Evolutionary conservation across 2,888 invertebrate genomes (phyloP), one percentile per base, ranked within the genome.

Genomic region (Sicus ferrugineus): DNA sequence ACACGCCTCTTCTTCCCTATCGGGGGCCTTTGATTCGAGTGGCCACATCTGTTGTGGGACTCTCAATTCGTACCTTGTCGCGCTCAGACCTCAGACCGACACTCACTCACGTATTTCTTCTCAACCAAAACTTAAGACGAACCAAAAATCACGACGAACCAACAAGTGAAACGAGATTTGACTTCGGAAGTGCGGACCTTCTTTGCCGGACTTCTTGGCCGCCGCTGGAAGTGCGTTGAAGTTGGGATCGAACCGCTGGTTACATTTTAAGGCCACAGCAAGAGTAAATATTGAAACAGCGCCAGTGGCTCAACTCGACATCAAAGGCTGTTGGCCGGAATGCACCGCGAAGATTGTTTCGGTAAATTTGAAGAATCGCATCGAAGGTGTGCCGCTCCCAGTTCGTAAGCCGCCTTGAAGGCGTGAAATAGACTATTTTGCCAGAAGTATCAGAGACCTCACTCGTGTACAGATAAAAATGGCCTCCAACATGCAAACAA

Each of bases 101-200:
- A 23, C 28, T 28, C 11, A 16, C 21, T 23, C 38, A 11, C 7
- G 4, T 52, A 54, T 64, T 42, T 80, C 73, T 79, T 79, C n/a
- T 75, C 73, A 73, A 70, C 63, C 70, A 75, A 65, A 67, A 78
- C 79, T 81, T 80, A 79, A 78, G 79, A 80, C 78, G 75, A 72
- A 76, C 67, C 72, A 58, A 26, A 67, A n/a, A n/a, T n/a, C 42
- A 42, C 16, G 59, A 21, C 52, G 28, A 54, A 63, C 34, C 52
- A 61, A 65, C 19, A 42, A 56, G 62, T 63, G n/a, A n/a, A n/a
- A n/a, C n/a, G n/a, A n/a, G n/a, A n/a, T n/a, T 26, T 42, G n/a
- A 14, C 19, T 34, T 52, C 68, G 38, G 54, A 68, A 34, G 61
- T 23, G 68, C 30, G 63, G 38, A 63, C 68, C 61, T 31, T 54